phyloP scores from a whole-genome alignment of 2,888 invertebrate species.

The Galerucella pusilla region DNA sequence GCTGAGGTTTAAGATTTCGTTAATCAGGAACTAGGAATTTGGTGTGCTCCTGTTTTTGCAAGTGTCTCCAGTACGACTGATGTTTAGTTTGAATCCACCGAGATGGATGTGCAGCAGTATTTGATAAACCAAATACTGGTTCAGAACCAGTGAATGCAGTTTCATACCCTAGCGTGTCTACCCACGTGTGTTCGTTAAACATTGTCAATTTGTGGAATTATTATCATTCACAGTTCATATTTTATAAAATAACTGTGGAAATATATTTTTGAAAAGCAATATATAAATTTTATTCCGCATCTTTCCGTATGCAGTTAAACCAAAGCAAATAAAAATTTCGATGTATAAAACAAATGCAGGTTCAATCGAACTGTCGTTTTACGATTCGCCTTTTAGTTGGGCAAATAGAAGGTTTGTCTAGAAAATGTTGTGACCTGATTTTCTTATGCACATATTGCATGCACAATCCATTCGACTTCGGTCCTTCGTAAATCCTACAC shows the following conservation, averaged over 20 bases:
- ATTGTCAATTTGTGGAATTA: too few species aligned
- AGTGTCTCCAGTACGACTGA: too few species aligned
- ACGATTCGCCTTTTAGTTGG: neutral
- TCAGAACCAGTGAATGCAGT: too few species aligned
- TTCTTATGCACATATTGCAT: slow-evolving; percentile 27
- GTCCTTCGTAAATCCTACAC: slow-evolving; percentile 22
- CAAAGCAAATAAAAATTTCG: slow-evolving; percentile 8
- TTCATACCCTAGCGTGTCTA: too few species aligned
- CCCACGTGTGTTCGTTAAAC: too few species aligned
- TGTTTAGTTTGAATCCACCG: too few species aligned
- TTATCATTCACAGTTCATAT: too few species aligned
- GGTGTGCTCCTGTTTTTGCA: too few species aligned
- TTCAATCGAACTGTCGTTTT: neutral
- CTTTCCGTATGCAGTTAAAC: neutral
- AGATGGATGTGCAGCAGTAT: too few species aligned
- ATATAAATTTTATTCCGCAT: neutral
- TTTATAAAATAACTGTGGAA: neutral
- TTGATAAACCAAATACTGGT: too few species aligned
- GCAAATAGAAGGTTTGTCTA: slow-evolving; percentile 8
- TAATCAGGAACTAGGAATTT: too few species aligned
- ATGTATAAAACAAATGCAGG: slow-evolving; percentile 4
- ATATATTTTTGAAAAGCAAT: neutral
- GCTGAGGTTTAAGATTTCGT: too few species aligned
- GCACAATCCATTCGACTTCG: slow-evolving; percentile 21
- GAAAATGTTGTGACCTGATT: slow-evolving; percentile 31